Percentiles rank a stretch among this genome's conserved stretches.
Evolutionary conservation across 2,797 vertebrate genomes (phyloP).

Genomic region (Labroides dimidiatus): DNA sequence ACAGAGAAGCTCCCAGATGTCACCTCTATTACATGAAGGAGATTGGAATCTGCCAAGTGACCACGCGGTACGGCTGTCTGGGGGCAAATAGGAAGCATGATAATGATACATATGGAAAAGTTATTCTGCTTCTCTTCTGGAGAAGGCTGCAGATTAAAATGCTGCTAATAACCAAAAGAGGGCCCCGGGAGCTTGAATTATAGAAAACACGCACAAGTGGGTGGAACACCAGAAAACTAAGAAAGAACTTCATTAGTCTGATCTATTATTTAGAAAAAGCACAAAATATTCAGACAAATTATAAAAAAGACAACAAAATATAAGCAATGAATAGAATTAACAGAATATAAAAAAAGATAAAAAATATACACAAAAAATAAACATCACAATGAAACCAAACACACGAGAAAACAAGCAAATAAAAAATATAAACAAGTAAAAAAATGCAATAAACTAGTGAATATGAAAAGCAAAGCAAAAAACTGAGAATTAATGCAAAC

Average conservation of each 20-base stretch:
- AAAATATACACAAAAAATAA: no score
- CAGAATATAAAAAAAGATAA: no score
- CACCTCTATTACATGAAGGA: slow-evolving; percentile 70
- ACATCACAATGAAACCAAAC: no score
- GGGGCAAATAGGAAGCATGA: slow-evolving; percentile 26
- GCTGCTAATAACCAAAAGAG: not conserved
- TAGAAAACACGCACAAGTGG: not conserved
- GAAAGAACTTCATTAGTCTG: not conserved
- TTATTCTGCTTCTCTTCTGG: slow-evolving; percentile 15
- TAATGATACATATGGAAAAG: slow-evolving; percentile 26
- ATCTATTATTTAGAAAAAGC: not conserved
- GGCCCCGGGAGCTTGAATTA: not conserved
- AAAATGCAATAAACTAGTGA: no score
- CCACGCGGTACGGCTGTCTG: slow-evolving; percentile 31
- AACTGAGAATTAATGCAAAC: no score
- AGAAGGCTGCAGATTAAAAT: slow-evolving; percentile 27
- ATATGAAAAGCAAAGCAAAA: no score
- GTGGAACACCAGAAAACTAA: not conserved
- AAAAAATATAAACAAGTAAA: no score
- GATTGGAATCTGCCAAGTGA: slow-evolving; percentile 66
- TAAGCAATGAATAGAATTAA: no score
- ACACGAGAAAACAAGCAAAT: no score
- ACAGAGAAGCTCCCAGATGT: slow-evolving; percentile 57
- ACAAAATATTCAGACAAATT: no score
- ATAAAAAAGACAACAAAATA: no score